phyloP scores from a whole-genome alignment of 2,797 vertebrate genomes.

The Crax fasciolata region DNA sequence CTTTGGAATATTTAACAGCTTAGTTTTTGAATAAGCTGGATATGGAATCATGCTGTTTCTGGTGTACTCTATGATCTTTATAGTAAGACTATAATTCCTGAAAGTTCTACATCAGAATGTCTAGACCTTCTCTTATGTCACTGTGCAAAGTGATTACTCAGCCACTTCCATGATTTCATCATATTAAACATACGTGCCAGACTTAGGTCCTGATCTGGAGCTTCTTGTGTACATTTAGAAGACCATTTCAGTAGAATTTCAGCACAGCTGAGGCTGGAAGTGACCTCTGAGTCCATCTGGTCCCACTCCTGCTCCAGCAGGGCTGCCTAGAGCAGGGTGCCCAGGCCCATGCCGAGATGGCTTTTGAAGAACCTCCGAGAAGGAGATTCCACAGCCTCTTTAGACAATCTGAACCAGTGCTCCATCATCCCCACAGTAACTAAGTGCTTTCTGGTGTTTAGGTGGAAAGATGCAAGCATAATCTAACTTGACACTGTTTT shows the following conservation, averaged over 20 bases:
- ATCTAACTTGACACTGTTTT: not conserved
- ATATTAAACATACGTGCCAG: not conserved
- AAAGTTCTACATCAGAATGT: not conserved
- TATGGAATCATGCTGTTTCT: not conserved
- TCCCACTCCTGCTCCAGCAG: not conserved
- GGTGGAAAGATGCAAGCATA: not conserved
- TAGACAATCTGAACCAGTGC: not conserved
- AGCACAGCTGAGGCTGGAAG: not conserved
- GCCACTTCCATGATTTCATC: not conserved
- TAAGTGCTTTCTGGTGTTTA: not conserved
- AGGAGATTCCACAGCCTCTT: not conserved
- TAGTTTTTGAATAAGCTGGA: not conserved
- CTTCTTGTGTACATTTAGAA: not conserved
- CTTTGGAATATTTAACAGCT: not conserved
- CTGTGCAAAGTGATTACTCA: not conserved
- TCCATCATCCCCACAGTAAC: not conserved
- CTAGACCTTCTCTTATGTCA: not conserved
- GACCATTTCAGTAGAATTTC: not conserved
- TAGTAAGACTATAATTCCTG: not conserved
- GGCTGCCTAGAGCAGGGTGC: not conserved
- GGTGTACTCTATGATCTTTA: not conserved
- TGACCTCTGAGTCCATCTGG: not conserved
- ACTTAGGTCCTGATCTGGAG: not conserved
- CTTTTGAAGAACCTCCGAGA: not conserved
- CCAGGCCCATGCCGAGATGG: not conserved